A percentile compares a stretch with the other conserved stretches of the same genome.
Conservation (phyloP, 2,888 invertebrate species). For the Pherbina coryleti region DNA sequence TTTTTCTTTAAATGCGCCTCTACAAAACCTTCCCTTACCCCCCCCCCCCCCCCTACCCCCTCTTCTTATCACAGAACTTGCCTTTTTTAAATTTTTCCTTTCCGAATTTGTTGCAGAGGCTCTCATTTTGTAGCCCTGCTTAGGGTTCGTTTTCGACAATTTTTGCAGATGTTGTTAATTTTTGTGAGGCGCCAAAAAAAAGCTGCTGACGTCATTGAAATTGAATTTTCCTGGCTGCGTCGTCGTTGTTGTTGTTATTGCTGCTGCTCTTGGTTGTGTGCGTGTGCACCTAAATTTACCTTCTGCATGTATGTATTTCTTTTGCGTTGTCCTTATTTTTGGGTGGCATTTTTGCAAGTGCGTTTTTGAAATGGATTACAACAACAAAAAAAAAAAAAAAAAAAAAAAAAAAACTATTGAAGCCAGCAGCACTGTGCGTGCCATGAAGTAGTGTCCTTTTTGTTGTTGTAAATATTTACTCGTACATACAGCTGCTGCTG, state of each 20-base stretch:
- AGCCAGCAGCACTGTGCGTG: neutral
- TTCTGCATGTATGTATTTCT: neutral
- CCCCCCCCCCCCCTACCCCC: too few relatives aligned
- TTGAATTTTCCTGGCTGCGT: neutral
- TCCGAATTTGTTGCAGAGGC: too few relatives aligned
- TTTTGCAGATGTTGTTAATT: neutral
- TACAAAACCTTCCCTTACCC: too few relatives aligned
- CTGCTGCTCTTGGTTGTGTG: neutral
- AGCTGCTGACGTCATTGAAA: conserved; percentile 7
- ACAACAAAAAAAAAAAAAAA: neutral
- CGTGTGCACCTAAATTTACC: neutral
- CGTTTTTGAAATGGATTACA: neutral
- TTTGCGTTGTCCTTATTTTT: neutral
- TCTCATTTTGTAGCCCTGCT: neutral
- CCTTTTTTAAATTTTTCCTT: too few relatives aligned
- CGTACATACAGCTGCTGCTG: neutral
- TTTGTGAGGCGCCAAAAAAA: neutral
- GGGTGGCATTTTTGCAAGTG: neutral
- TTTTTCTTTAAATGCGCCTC: too few relatives aligned
- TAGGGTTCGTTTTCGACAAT: neutral
- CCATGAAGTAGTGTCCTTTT: neutral
- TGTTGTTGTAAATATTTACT: neutral
- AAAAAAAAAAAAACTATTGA: neutral
- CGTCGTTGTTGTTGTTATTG: neutral
- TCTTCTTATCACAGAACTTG: too few relatives aligned